A percentile compares a stretch with the other conserved stretches of the same genome.
These are phyloP conservation scores for Spilarctia lutea DNA, from an alignment of 2,888 invertebrate species.

Conservation along the genomic window DNA sequence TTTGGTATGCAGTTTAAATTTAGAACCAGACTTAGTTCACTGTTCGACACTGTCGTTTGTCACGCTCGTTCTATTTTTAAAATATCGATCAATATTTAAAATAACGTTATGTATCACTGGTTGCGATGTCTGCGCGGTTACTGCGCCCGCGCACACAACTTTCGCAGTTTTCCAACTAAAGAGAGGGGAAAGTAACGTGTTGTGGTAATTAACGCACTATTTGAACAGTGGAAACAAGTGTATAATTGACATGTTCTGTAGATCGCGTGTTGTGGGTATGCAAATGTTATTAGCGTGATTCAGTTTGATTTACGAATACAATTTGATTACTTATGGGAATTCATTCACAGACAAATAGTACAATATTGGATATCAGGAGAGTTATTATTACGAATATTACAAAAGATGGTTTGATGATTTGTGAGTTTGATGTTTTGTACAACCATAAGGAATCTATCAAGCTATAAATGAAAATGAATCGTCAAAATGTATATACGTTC, in stretches of 20 bases:
- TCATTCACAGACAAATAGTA: not conserved
- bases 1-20: slow-evolving; percentile 82
- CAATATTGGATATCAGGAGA: not conserved
- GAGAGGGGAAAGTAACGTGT: slow-evolving; percentile 81
- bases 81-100: slow-evolving; percentile 42
- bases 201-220: slow-evolving; percentile 77
- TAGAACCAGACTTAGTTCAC: slow-evolving; percentile 83
- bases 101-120: slow-evolving; percentile 54
- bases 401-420: not conserved
- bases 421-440: too few relatives aligned
- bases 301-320: slow-evolving; percentile 13
- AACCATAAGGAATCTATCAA: too few relatives aligned
- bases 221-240: slow-evolving; percentile 67
- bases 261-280: slow-evolving; percentile 45
- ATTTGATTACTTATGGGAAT: not conserved
- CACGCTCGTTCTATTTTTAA: slow-evolving; percentile 78
- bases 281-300: slow-evolving; percentile 25
- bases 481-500: too few relatives aligned
- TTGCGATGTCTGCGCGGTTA: slow-evolving; percentile 64
- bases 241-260: slow-evolving; percentile 66
- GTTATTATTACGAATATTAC: not conserved
- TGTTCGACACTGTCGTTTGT: slow-evolving; percentile 82
- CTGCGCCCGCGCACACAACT: slow-evolving; percentile 62
- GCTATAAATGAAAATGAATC: too few relatives aligned
- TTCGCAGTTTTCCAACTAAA: slow-evolving; percentile 80